These are phyloP conservation scores for Pangasianodon hypophthalmus DNA, from an alignment of 2,113 vertebrate genomes.

Conservation along the genomic window DNA sequence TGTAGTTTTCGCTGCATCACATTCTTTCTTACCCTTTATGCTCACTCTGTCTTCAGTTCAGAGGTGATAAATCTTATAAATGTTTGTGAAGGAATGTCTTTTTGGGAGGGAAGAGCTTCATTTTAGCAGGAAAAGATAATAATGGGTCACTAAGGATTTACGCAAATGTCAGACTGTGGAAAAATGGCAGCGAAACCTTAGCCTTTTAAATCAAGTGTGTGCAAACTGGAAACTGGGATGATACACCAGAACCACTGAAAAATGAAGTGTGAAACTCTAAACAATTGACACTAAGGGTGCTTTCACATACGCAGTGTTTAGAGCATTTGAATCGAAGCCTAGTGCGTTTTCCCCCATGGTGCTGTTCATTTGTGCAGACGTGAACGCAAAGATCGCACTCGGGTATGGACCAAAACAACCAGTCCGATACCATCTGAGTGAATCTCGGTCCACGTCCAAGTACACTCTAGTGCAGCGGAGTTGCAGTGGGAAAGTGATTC, in stretches of 20 bases:
- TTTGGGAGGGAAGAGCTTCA: neutral
- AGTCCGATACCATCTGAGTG: neutral
- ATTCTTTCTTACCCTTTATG: slow-evolving; percentile 53
- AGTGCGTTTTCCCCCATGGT: neutral
- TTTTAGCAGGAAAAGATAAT: slow-evolving; percentile 19
- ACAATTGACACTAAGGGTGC: neutral
- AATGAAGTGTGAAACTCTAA: neutral
- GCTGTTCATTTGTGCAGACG: neutral
- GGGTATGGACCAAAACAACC: neutral
- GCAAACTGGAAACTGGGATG: neutral
- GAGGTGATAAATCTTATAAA: neutral
- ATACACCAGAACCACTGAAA: neutral
- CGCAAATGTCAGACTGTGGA: neutral
- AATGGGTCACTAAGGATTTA: slow-evolving; percentile 17
- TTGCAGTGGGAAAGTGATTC: neutral
- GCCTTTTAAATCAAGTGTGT: neutral
- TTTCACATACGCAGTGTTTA: neutral
- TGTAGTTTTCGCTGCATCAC: neutral
- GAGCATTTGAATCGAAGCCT: neutral
- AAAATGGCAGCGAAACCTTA: neutral
- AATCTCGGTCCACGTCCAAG: neutral
- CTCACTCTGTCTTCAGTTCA: slow-evolving; percentile 38
- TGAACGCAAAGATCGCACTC: neutral
- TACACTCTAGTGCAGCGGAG: neutral
- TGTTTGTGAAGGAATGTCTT: slow-evolving; percentile 4